phyloP scores from a whole-genome alignment of 2,113 vertebrate species.

The Onychostoma macrolepis region DNA sequence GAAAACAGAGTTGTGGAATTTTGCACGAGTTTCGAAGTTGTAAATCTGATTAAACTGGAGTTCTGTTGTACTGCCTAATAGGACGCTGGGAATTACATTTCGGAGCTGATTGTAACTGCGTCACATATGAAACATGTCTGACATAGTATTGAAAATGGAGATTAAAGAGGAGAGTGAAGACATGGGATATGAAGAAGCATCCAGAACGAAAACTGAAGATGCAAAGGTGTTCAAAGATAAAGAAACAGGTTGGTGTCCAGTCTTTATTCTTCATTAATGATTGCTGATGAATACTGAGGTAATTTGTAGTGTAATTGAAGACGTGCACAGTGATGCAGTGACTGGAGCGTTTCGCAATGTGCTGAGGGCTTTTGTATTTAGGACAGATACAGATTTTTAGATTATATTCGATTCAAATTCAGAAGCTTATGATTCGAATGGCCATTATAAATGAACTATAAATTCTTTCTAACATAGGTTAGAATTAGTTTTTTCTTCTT shows the following conservation, averaged over 20 bases:
- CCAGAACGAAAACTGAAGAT: background rate
- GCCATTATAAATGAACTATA: too few relatives aligned
- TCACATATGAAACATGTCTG: background rate
- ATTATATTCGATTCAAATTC: too few relatives aligned
- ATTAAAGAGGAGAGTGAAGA: background rate
- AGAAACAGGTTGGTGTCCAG: background rate
- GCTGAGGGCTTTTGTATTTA: too few relatives aligned
- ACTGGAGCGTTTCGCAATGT: too few relatives aligned
- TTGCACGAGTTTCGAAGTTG: background rate
- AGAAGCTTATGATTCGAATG: too few relatives aligned
- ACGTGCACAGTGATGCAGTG: too few relatives aligned
- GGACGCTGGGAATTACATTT: background rate
- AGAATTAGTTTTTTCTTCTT: too few relatives aligned
- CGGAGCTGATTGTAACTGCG: background rate
- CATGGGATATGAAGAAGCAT: background rate
- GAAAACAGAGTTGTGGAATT: background rate
- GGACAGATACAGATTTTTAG: too few relatives aligned
- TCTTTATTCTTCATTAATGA: background rate
- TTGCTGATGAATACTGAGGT: background rate
- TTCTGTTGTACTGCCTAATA: background rate
- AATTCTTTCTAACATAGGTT: too few relatives aligned
- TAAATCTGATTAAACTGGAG: background rate
- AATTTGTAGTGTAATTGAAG: background rate
- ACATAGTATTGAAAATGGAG: background rate
- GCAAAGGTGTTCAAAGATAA: background rate